Base-by-base conservation (phyloP, 2,888 invertebrate genomes). In the Isoperla grammatica region DNA sequence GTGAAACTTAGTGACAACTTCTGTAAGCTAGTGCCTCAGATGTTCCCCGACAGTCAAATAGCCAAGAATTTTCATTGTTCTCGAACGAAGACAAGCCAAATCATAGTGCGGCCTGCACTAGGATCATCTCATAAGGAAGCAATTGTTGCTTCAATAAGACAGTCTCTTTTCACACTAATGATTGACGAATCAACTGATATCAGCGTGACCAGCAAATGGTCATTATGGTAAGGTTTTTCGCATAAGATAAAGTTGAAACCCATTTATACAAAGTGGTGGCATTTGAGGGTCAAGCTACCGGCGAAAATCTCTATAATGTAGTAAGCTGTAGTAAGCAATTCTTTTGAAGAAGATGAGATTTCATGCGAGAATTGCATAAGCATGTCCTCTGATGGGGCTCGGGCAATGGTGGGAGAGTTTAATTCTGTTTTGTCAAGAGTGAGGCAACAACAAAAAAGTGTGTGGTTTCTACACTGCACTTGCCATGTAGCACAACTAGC, bases 401-500 rank as follows among this genome's bases (percentile, higher is more conserved):
- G 40, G 40, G 40, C 40, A 40, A 40, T 8, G 40, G 40, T 40
- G 12, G 40, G 40, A 12, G 40, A 40, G 40, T 40, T 40, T 8
- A 40, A 40, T 15, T 40, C 40, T 15, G 40, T 40, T 12, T 12
- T 40, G 12, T 40, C 40, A 15, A 4, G 40, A 13, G 40, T 40
- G 40, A 40, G 11, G 3, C 12, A 42, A 19, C 20, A 53, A 12
- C 53, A 42, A 55, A 22, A 17, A 17, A 40, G 37, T 40, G 55
- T 55, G 2, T 55, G 55, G 55, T 55, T 55, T 12, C 55, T 55
- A 19, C 55, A 35, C 11, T 42, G 20, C 42, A 45, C 19, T 9
- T 55, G 15, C 55, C 42, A 55, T 42, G 42, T 19, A 20, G 15
- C 55, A 9, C 55, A 55, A 17, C 55, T 55, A 5, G 55, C 40